phyloP scores from a whole-genome alignment of 2,888 invertebrate species.

The Micropterix aruncella region DNA sequence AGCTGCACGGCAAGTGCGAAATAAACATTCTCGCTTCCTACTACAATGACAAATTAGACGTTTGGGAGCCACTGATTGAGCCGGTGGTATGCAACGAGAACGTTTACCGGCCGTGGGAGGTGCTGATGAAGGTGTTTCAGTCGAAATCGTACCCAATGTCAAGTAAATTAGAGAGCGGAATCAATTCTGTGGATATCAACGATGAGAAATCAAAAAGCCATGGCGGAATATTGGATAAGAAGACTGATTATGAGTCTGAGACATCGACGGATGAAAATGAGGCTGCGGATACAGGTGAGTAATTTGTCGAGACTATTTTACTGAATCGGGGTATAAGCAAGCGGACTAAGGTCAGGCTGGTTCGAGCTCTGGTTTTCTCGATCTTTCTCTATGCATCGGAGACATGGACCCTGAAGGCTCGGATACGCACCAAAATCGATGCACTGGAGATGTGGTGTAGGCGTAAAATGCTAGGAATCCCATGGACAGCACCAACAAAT shows the following conservation, averaged over 20 bases:
- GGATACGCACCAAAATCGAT: too few species aligned
- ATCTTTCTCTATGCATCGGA: too few species aligned
- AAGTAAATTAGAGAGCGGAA: slow-evolving; percentile 22
- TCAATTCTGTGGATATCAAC: slow-evolving; percentile 17
- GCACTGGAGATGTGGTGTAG: too few species aligned
- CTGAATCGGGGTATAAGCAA: too few species aligned
- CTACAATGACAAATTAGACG: slow-evolving; percentile 52
- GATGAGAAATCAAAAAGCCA: slow-evolving; percentile 1
- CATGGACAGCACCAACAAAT: too few species aligned
- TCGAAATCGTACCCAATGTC: slow-evolving; percentile 44
- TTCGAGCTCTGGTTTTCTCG: too few species aligned
- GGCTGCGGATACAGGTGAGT: slow-evolving; percentile 21
- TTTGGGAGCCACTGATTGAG: slow-evolving; percentile 78
- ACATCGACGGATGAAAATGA: slow-evolving; percentile 45
- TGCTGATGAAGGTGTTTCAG: slow-evolving; percentile 49
- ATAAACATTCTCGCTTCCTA: slow-evolving; percentile 35
- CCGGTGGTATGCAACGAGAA: slow-evolving; percentile 54
- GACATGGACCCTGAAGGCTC: too few species aligned
- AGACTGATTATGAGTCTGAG: slow-evolving; percentile 36
- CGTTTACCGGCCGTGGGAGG: slow-evolving; percentile 56
- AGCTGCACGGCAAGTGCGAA: slow-evolving; percentile 31
- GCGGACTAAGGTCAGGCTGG: too few species aligned
- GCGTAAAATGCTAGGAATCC: too few species aligned
- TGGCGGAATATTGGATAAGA: slow-evolving; percentile 19
- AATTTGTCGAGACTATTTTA: too few species aligned